Evolutionary conservation across 2,113 vertebrate genomes (phyloP).

Genomic region (Prietella phreatophila): DNA sequence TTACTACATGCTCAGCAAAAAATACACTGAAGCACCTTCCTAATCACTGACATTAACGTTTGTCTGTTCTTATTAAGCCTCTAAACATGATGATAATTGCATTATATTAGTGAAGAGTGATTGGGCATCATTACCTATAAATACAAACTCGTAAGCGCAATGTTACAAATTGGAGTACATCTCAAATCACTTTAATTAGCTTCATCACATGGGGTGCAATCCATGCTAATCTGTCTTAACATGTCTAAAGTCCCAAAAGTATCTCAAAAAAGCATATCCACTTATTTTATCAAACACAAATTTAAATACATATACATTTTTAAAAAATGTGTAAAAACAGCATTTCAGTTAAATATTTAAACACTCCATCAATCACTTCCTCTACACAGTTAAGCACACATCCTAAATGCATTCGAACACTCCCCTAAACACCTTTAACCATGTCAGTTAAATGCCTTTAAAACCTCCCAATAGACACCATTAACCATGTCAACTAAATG

Average conservation of each 20-base stretch:
- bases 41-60: conserved; percentile 42
- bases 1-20: not conserved
- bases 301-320: not conserved
- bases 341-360: not conserved
- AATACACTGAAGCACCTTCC: not conserved
- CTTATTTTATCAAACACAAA: not conserved
- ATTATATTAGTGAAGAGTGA: conserved; percentile 35
- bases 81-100: conserved; percentile 31
- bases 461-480: too few relatives aligned
- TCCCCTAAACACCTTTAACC: too few relatives aligned
- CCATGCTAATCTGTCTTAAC: not conserved
- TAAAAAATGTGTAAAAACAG: not conserved
- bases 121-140: conserved; percentile 41
- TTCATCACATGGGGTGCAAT: not conserved
- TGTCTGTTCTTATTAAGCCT: conserved; percentile 42
- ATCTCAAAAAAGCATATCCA: not conserved
- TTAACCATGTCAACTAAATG: not conserved
- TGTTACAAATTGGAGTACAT: conserved; percentile 12
- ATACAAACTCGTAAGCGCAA: conserved; percentile 32
- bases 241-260: not conserved
- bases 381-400: too few relatives aligned
- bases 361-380: too few relatives aligned
- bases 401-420: too few relatives aligned
- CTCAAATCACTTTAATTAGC: conserved; percentile 25
- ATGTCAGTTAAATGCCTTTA: too few relatives aligned